Evolutionary conservation across 2,113 vertebrate genomes (phyloP).

Genomic region (Neopipo cinnamomea): DNA sequence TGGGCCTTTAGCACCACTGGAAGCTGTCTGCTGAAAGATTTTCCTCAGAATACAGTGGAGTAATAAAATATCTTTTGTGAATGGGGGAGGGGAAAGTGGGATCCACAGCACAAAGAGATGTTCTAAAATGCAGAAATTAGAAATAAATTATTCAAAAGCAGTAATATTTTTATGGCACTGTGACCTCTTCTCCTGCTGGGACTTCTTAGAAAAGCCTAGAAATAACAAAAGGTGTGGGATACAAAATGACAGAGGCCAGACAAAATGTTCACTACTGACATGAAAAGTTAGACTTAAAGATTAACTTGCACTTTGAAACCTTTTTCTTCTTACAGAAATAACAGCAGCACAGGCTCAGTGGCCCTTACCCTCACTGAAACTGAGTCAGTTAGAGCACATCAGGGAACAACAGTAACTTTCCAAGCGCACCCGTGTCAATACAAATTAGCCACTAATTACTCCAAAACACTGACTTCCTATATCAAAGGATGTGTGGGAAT

Average conservation of each 20-base stretch:
- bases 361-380: neutral
- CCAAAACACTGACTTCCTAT: neutral
- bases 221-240: neutral
- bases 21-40: neutral
- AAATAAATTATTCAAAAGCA: slow-evolving; percentile 1
- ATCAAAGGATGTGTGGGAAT: neutral
- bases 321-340: neutral
- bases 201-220: neutral
- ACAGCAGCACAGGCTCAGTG: neutral
- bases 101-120: neutral
- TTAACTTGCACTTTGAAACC: neutral
- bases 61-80: neutral
- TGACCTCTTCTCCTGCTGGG: neutral
- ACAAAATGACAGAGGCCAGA: neutral
- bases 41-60: neutral
- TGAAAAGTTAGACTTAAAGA: neutral
- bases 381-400: neutral
- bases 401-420: neutral
- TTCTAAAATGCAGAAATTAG: neutral
- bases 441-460: neutral
- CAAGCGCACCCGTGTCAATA: neutral
- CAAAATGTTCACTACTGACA: neutral
- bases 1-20: neutral
- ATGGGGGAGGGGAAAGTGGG: neutral
- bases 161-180: neutral